Evolutionary conservation across 2,113 vertebrate genomes (phyloP), one percentile per base, ranked within the genome.

Genomic region (Rhodinocichla rosea): DNA sequence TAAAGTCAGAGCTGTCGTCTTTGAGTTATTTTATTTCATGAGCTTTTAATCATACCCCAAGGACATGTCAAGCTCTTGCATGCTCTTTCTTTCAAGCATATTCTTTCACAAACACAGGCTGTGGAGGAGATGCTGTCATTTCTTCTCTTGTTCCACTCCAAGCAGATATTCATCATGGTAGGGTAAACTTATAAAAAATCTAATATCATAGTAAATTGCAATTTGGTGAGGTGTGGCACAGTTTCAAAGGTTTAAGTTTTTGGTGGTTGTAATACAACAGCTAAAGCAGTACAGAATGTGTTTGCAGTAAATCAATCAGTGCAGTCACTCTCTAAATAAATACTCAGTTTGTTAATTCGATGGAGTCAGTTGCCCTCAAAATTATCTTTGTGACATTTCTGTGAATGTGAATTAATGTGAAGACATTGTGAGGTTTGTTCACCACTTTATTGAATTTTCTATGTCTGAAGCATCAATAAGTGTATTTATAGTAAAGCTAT

Each of bases 31-130:
- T 89, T 53, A 74, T 76, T 92, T 87, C 49, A 89, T 2, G 3
- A 87, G 73, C 87, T 94, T 94, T 95, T 90, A 82, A 94, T 92
- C 89, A 52, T 60, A 57, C 60, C 89, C 83, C 56, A 91, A 91
- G 89, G 89, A 83, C 47, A 55, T 47, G 76, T 83, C 89, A 87
- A 47, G 82, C 59, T 87, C 78, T 76, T 23, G 26, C 63, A 52
- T 47, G 35, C 37, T 76, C 83, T 77, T 83, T 70, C 68, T 92
- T 81, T 94, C 42, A 74, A 83, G 59, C 62, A 8, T 55, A 9
- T 50, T 88, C 63, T 86, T 83, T 56, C 15, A 53, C 75, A 90
- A 85, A 55, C 71, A 42, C 37, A 8, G 45, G 17, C 35, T 50
- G n/a, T 57, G 74, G 69, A 85, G 52, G 52, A 83, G 49, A 85